Base-by-base conservation (phyloP, 2,797 vertebrate genomes). In the Salarias fasciatus region DNA sequence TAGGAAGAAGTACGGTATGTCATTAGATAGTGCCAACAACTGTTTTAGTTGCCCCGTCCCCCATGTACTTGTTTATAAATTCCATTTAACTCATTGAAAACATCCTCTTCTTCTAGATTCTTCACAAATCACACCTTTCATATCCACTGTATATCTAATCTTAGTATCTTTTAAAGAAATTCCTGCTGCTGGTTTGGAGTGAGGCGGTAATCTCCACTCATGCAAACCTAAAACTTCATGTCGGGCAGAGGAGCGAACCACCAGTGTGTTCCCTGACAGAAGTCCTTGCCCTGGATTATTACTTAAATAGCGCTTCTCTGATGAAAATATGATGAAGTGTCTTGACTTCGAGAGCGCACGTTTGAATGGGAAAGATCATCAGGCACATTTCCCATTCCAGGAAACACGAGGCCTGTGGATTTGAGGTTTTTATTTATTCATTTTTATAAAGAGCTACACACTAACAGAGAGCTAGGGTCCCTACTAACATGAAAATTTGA, bases 351-450 rank as follows among this genome's bases (percentile, higher is more conserved):
- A 53, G 57, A 48, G 41, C 7, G 18, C 58, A 62, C 45, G 53
- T 60, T 71, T 37, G 66, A 75, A 62, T 70, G 18, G 66, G 56
- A 40, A 44, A 72, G 63, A 83, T 83, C 63, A 69, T 70, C 64
- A 57, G 63, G 58, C 48, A 36, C 10, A 55, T 56, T 64, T 72
- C 37, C 31, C 18, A 53, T 44, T 14, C 49, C 49, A 68, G 60
- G 31, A 71, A 72, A 56, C 66, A 74, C 37, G 35, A 63, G 7
- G 18, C 49, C n/a, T 28, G 42, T 35, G 18, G 58, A 70, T 71
- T 10, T 49, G 37, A 65, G 63, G 18, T 24, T 24, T 24, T 24
- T n/a, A n/a, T n/a, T n/a, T n/a, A n/a, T n/a, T 24, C 3, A 52
- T 54, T 67, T 59, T 74, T 41, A 73, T 62, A 75, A 12, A 28